Conservation (phyloP, 1,140 invertebrate species). For the Achroia grisella region DNA sequence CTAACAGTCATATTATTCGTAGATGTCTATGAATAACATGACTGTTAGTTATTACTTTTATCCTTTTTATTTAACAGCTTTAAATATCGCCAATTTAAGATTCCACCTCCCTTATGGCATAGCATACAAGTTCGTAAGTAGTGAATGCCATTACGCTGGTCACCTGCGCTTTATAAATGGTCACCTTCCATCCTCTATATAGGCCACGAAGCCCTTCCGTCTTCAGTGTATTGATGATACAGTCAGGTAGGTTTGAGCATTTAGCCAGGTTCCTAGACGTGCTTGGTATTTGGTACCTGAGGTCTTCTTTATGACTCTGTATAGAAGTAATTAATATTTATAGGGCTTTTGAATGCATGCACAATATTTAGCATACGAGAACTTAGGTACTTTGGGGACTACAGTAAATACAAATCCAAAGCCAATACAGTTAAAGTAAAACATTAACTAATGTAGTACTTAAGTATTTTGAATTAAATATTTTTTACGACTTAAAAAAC, state of each 20-base stretch:
- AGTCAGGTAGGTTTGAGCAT: conserved; percentile 32
- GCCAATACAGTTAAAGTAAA: too few species aligned
- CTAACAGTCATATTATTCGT: too few species aligned
- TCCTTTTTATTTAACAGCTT: background rate
- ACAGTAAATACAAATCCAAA: too few species aligned
- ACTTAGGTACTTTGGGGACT: too few species aligned
- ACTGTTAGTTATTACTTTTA: too few species aligned
- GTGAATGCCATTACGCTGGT: conserved; percentile 48
- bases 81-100: background rate
- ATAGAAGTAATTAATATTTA: conserved; percentile 8
- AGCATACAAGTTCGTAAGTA: conserved; percentile 50
- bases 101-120: conserved; percentile 25
- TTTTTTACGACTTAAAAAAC: too few species aligned
- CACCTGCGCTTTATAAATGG: conserved; percentile 43
- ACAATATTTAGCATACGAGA: too few species aligned
- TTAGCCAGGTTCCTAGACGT: conserved; percentile 29
- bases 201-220: conserved; percentile 24
- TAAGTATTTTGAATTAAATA: too few species aligned
- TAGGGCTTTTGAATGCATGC: too few species aligned
- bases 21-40: too few species aligned
- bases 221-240: conserved; percentile 24
- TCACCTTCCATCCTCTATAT: conserved; percentile 42
- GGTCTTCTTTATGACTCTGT: conserved; percentile 40
- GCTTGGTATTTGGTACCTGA: conserved; percentile 28
- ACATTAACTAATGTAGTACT: too few species aligned